A percentile compares a stretch with the other conserved stretches of the same genome.
Evolutionary conservation across 1,140 invertebrate species (phyloP).

Genomic region (Musca domestica): DNA sequence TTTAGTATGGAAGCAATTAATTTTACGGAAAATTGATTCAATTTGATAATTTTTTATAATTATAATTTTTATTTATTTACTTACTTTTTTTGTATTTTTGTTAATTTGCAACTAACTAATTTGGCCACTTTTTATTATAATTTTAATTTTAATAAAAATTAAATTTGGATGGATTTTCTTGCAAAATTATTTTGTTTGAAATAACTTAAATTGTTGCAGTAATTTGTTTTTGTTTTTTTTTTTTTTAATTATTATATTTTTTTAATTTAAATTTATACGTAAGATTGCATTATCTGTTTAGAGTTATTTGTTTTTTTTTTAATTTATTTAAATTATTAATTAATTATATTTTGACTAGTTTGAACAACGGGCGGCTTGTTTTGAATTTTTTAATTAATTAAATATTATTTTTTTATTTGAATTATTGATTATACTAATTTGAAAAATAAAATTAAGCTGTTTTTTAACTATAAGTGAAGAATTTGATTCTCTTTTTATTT

Average conservation of each 20-base stretch:
- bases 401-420: neutral
- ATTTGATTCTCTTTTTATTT: constrained; percentile 4
- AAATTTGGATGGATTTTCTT: constrained; percentile 10
- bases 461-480: neutral
- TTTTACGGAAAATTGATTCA: neutral
- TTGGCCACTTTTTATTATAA: constrained; percentile 11
- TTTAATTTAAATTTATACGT: neutral
- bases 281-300: constrained; percentile 16
- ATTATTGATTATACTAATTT: neutral
- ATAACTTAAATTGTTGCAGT: neutral
- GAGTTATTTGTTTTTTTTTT: constrained; percentile 2
- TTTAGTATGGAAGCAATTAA: constrained; percentile 6
- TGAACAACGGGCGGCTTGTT: constrained; percentile 19
- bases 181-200: no score
- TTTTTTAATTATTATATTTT: constrained; percentile 8
- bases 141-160: neutral
- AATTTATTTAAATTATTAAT: neutral
- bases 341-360: constrained; percentile 7
- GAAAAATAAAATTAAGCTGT: constrained; percentile 1
- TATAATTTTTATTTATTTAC: no score
- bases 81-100: neutral
- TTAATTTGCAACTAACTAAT: neutral
- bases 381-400: constrained; percentile 5
- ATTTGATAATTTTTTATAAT: constrained; percentile 2
- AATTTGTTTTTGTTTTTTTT: neutral